Conservation (phyloP, 2,113 vertebrate genomes). For the Grantiella picta region DNA sequence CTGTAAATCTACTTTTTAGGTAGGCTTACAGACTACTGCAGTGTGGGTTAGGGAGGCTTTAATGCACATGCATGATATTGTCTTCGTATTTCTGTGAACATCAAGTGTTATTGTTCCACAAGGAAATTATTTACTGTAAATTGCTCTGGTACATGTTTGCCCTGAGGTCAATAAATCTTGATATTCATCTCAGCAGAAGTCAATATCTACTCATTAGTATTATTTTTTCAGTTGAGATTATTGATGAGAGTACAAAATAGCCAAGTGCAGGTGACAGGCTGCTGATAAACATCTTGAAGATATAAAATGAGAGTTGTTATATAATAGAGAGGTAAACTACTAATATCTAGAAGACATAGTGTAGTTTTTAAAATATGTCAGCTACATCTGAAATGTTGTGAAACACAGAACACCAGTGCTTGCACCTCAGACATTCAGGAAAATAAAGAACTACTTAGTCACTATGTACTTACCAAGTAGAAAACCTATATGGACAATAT, state of each 20-base stretch:
- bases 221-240: neutral
- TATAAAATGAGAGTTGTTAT: neutral
- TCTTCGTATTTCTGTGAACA: fast-evolving
- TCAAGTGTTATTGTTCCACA: neutral
- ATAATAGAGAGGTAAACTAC: neutral
- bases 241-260: neutral
- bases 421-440: neutral
- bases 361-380: neutral
- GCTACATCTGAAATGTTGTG: neutral
- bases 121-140: neutral
- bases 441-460: neutral
- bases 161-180: conserved; percentile 4
- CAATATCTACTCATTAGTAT: neutral
- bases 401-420: neutral
- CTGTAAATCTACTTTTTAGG: neutral
- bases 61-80: neutral
- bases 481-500: neutral
- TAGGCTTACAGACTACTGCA: neutral
- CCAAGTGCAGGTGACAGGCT: neutral
- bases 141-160: neutral
- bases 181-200: conserved; percentile 2
- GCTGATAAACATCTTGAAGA: neutral
- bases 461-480: neutral
- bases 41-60: neutral
- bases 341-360: neutral